Base-by-base conservation (phyloP, 2,888 invertebrate species). In the Chrysotoxum bicinctum region DNA sequence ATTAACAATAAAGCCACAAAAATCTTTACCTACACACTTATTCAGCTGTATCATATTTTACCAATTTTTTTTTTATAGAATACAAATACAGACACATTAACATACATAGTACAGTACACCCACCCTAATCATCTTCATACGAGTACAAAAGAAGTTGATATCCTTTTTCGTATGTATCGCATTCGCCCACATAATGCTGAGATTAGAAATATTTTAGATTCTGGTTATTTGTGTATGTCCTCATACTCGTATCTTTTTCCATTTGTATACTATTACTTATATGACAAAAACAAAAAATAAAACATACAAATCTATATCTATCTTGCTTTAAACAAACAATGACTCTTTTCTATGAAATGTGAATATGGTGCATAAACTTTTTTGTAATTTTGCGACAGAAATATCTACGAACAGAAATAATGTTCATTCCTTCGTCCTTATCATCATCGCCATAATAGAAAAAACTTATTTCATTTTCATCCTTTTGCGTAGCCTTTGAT, bases 401-500 rank as follows among this genome's bases (percentile, higher is more conserved):
- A 43, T 45, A 64, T 40, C 62, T 45, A 30, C 16, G 6, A 62
- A 26, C 30, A 26, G n/a, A 60, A 45, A 26, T 58, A 45, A 26
- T 58, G 30, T 43, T 45, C 50, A 64, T 50, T 32, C 21, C 56
- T 12, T 58, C 56, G 19, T 58, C 58, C 35, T 21, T 21, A 9
- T 19, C 0, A 56, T 45, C 21, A 72, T 52, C 32, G 32, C 7
- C 66, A 52, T 26, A 30, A 69, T 73, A 64, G 45, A 45, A 45
- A n/a, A 64, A 64, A 64, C 30, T 45, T 45, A 19, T 64, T 73
- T 37, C 60, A 58, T 50, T 30, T 77, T 50, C 23, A 50, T 50
- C 32, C 37, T 74, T 74, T 70, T 64, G 64, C 56, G 56, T 74
- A 64, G 79, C 83, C 83, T 84, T 84, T 84, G 83, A 84, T 84